Conservation (phyloP, 2,113 vertebrate genomes). For the Saimiri boliviensis region DNA sequence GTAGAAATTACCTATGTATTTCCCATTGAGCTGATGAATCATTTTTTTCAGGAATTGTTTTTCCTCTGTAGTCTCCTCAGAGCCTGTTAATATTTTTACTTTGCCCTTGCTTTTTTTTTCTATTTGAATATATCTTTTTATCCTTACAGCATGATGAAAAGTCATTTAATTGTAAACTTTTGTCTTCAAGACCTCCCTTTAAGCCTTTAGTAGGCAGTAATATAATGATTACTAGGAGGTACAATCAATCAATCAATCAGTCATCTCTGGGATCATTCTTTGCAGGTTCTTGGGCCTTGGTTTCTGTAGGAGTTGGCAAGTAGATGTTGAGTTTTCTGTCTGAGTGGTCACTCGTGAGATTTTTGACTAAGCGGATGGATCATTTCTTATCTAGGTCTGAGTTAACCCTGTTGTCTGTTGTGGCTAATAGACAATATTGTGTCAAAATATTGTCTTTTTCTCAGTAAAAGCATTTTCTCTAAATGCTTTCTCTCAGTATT, state of each 20-base stretch:
- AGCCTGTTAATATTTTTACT: constrained; percentile 17
- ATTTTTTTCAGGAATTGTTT: neutral
- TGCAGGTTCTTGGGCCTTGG: neutral
- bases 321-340: neutral
- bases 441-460: too few species aligned
- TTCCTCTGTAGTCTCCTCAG: neutral
- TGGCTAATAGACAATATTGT: neutral
- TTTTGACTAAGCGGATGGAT: constrained; percentile 1
- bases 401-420: neutral
- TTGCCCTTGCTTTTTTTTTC: neutral
- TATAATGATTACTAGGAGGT: neutral
- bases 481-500: neutral
- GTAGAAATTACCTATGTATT: neutral
- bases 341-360: neutral
- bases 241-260: neutral
- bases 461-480: too few species aligned
- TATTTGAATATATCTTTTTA: neutral
- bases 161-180: neutral
- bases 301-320: neutral
- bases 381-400: constrained; percentile 3
- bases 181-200: neutral
- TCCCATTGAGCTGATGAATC: neutral
- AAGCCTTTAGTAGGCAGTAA: neutral
- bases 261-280: neutral
- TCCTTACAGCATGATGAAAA: neutral